These are phyloP conservation scores for Papilio machaon DNA, from an alignment of 1,140 invertebrate genomes.

Conservation along the genomic window DNA sequence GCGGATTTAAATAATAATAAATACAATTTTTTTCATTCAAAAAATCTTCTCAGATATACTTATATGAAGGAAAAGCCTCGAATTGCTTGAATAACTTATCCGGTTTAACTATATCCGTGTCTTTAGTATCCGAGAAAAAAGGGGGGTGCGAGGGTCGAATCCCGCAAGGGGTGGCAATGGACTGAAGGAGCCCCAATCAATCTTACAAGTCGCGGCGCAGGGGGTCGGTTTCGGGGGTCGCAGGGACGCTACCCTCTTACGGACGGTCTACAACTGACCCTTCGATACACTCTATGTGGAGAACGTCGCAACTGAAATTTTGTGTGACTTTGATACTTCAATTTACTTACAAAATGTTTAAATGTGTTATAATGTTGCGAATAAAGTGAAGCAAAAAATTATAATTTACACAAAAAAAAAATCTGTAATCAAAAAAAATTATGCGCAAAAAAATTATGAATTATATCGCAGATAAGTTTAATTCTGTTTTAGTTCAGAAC, in stretches of 20 bases:
- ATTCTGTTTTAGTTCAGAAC: too few species aligned
- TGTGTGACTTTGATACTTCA: conserved; percentile 15
- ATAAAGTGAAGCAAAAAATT: not conserved
- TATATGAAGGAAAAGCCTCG: conserved; percentile 20
- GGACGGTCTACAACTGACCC: conserved; percentile 72
- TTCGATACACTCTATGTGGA: conserved; percentile 58
- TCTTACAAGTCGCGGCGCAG: conserved; percentile 79
- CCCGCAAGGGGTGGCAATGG: conserved; percentile 74
- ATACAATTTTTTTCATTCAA: too few species aligned
- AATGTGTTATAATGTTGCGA: not conserved
- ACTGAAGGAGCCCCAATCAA: conserved; percentile 81
- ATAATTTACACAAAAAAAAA: not conserved
- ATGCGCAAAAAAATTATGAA: too few species aligned
- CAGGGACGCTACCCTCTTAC: conserved; percentile 76
- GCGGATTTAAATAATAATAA: too few species aligned
- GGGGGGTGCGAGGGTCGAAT: conserved; percentile 67
- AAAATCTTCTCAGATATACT: not conserved
- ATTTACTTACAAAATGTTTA: too few species aligned
- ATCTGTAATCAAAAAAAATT: too few species aligned
- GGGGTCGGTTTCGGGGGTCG: conserved; percentile 65
- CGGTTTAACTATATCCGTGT: conserved; percentile 59
- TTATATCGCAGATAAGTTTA: too few species aligned
- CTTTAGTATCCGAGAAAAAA: conserved; percentile 76
- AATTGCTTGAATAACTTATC: conserved; percentile 48
- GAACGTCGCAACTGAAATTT: conserved; percentile 72